phyloP scores from a whole-genome alignment of 1,140 invertebrate genomes.

The Rhagoletis zephyria region DNA sequence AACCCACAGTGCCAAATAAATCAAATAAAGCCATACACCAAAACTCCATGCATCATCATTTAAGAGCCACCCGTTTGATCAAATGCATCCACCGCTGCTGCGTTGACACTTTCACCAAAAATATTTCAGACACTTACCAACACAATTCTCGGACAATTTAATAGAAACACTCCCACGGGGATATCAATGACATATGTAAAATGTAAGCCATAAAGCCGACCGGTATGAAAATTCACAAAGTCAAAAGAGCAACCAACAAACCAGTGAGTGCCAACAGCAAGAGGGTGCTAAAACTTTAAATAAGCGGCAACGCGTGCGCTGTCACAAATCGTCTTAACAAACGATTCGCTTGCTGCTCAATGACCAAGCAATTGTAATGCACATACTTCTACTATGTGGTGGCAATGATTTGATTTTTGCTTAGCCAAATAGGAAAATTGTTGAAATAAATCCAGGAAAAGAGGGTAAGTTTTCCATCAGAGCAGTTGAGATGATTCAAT shows the following conservation, averaged over 20 bases:
- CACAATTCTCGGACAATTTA: constrained; percentile 27
- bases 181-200: constrained; percentile 74
- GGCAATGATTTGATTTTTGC: constrained; percentile 44
- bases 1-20: constrained; percentile 19
- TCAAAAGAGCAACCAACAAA: constrained; percentile 58
- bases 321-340: not conserved
- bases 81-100: constrained; percentile 9
- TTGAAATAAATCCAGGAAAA: not conserved
- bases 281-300: constrained; percentile 62
- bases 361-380: constrained; percentile 38
- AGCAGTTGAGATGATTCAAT: not conserved
- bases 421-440: not conserved
- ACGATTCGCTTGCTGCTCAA: not conserved
- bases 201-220: constrained; percentile 63
- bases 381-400: no score
- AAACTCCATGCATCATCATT: constrained; percentile 27
- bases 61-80: not conserved
- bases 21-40: no score
- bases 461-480: constrained; percentile 2
- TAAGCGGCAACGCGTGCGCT: constrained; percentile 68
- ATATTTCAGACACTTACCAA: constrained; percentile 42
- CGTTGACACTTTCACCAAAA: constrained; percentile 52
- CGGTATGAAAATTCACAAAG: constrained; percentile 56
- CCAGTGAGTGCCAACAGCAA: not conserved
- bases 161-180: constrained; percentile 71